These are phyloP conservation scores for Polyodon spathula DNA, from an alignment of 2,113 vertebrate genomes.

Conservation along the genomic window DNA sequence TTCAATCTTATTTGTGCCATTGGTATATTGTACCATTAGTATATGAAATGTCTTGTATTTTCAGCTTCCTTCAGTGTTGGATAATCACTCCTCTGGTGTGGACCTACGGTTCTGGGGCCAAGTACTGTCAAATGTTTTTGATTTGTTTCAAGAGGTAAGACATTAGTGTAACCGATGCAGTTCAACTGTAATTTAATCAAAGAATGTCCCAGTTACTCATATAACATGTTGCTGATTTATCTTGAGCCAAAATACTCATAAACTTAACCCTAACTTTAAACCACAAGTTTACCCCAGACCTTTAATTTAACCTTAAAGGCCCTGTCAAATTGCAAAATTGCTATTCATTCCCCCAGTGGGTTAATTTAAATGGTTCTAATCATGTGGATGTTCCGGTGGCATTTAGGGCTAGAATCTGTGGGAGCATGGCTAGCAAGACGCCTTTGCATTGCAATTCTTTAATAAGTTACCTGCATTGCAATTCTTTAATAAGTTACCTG, in stretches of 20 bases:
- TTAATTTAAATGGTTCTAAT: too few relatives aligned
- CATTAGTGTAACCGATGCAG: neutral
- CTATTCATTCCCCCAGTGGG: too few relatives aligned
- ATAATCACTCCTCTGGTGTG: constrained; percentile 60
- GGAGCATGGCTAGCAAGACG: too few relatives aligned
- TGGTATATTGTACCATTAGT: too few relatives aligned
- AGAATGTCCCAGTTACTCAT: too few relatives aligned
- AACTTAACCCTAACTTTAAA: too few relatives aligned
- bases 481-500: neutral
- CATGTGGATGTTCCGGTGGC: neutral
- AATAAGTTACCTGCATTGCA: neutral
- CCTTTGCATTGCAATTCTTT: neutral
- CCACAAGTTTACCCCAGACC: too few relatives aligned
- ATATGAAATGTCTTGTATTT: constrained; percentile 16
- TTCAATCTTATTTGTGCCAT: too few relatives aligned
- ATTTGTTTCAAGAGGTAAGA: constrained; percentile 64
- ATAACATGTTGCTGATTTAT: too few relatives aligned
- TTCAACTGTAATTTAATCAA: constrained; percentile 29
- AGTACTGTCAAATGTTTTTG: constrained; percentile 57
- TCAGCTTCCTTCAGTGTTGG: constrained; percentile 77
- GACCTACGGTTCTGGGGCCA: constrained; percentile 65
- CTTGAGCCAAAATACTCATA: too few relatives aligned
- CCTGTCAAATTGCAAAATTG: too few relatives aligned
- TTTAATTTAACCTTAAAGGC: too few relatives aligned
- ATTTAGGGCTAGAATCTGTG: neutral